A percentile compares a stretch with the other conserved stretches of the same genome.
phyloP scores from a whole-genome alignment of 2,797 vertebrate genomes.

The Pogoniulus pusillus region DNA sequence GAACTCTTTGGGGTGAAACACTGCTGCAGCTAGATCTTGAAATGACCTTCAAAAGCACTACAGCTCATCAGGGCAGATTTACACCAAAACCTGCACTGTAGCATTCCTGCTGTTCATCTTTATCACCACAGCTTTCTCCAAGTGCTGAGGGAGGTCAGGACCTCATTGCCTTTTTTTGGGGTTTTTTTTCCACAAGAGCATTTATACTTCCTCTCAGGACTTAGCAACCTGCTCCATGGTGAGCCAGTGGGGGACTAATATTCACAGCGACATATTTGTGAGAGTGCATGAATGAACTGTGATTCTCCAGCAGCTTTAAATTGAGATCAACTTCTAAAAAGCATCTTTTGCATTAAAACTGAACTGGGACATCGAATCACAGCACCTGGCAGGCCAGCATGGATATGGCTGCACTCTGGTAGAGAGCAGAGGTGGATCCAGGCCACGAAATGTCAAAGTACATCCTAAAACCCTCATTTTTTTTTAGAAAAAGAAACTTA shows the following conservation, averaged over 20 bases:
- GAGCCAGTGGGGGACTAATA: not conserved
- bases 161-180: not conserved
- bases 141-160: not conserved
- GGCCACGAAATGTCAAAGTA: not conserved
- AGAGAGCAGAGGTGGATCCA: not conserved
- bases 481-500: not conserved
- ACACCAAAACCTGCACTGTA: rapidly evolving
- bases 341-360: not conserved
- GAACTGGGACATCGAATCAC: not conserved
- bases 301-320: not conserved
- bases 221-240: not conserved
- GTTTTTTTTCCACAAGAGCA: not conserved
- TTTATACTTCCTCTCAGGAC: not conserved
- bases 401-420: not conserved
- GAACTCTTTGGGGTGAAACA: not conserved
- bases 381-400: not conserved
- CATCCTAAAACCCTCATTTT: not conserved
- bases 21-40: not conserved
- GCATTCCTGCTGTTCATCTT: not conserved
- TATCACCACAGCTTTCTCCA: not conserved
- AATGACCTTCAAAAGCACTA: not conserved
- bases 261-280: not conserved
- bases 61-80: not conserved
- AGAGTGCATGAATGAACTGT: not conserved
- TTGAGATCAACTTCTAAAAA: not conserved